These are phyloP conservation scores for Drosophila ogumai DNA, from an alignment of 1,140 invertebrate genomes.

Conservation along the genomic window DNA sequence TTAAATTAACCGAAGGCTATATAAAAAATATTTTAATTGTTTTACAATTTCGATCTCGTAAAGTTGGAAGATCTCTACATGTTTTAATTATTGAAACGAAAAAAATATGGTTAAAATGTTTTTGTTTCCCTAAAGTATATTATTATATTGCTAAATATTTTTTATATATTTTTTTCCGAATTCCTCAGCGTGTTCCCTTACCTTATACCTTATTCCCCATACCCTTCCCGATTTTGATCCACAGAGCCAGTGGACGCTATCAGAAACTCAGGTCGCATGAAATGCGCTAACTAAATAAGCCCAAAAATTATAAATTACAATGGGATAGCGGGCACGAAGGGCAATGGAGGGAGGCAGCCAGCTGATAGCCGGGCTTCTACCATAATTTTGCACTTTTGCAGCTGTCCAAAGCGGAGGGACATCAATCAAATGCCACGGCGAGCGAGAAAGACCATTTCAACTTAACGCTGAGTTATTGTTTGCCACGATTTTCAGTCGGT, in stretches of 20 bases:
- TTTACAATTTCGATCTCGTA: too few relatives aligned
- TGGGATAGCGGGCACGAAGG: conserved; percentile 63
- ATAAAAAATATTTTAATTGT: too few relatives aligned
- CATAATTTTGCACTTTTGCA: conserved; percentile 67
- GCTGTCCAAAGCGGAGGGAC: conserved; percentile 58
- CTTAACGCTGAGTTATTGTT: conserved; percentile 58
- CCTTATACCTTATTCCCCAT: not conserved
- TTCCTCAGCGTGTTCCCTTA: not conserved
- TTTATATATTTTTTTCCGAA: not conserved
- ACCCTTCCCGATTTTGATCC: conserved; percentile 8
- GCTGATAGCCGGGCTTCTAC: conserved; percentile 50
- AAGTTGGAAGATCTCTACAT: too few relatives aligned
- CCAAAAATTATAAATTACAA: conserved; percentile 65
- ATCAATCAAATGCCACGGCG: conserved; percentile 75
- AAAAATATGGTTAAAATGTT: too few relatives aligned
- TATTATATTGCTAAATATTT: not conserved
- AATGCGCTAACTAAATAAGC: conserved; percentile 52
- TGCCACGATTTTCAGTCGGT: conserved; percentile 22
- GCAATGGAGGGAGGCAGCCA: conserved; percentile 16
- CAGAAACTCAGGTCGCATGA: conserved; percentile 19
- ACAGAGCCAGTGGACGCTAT: conserved; percentile 14
- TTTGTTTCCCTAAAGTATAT: too few relatives aligned
- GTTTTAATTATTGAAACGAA: too few relatives aligned
- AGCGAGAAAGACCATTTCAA: conserved; percentile 54
- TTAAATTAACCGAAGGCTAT: too few relatives aligned